These are phyloP conservation scores for Tachyglossus aculeatus DNA, from an alignment of 2,797 vertebrate genomes.

Conservation along the genomic window DNA sequence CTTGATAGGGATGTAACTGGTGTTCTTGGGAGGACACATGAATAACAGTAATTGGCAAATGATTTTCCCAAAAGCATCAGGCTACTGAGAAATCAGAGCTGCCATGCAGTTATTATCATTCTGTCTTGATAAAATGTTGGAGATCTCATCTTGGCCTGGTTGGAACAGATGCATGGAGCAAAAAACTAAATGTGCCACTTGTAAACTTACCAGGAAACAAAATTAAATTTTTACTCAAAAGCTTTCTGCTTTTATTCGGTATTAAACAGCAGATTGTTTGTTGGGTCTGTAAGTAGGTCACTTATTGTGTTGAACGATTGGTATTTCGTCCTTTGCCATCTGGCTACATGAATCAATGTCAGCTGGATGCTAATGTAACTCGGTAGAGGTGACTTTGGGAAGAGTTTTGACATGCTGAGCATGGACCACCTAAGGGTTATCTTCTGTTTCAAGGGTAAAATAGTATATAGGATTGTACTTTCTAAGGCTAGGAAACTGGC, in stretches of 20 bases:
- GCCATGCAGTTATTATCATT: background rate
- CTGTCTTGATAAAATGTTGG: background rate
- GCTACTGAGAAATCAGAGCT: background rate
- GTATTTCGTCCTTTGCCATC: constrained; percentile 84
- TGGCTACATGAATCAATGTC: constrained; percentile 84
- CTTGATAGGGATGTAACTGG: too few species aligned
- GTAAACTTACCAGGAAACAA: constrained; percentile 62
- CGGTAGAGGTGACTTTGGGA: constrained; percentile 78
- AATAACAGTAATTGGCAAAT: constrained; percentile 23
- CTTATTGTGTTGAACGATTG: constrained; percentile 73
- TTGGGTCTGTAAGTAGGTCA: constrained; percentile 87
- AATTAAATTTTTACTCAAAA: constrained; percentile 80
- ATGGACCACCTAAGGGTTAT: constrained; percentile 41
- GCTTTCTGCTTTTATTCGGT: constrained; percentile 70
- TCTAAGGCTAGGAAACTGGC: background rate
- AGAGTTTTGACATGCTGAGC: constrained; percentile 39
- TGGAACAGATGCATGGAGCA: constrained; percentile 20
- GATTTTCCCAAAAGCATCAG: constrained; percentile 27
- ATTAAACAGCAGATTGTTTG: constrained; percentile 77
- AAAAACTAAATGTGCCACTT: constrained; percentile 26
- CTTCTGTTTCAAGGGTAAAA: constrained; percentile 36
- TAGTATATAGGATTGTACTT: background rate
- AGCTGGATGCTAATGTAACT: constrained; percentile 77
- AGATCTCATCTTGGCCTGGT: constrained; percentile 12
- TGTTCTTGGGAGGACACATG: background rate